Percentiles rank a stretch among this genome's conserved stretches.
These are phyloP conservation scores for Channa argus DNA, from an alignment of 2,113 vertebrate genomes.

Conservation along the genomic window DNA sequence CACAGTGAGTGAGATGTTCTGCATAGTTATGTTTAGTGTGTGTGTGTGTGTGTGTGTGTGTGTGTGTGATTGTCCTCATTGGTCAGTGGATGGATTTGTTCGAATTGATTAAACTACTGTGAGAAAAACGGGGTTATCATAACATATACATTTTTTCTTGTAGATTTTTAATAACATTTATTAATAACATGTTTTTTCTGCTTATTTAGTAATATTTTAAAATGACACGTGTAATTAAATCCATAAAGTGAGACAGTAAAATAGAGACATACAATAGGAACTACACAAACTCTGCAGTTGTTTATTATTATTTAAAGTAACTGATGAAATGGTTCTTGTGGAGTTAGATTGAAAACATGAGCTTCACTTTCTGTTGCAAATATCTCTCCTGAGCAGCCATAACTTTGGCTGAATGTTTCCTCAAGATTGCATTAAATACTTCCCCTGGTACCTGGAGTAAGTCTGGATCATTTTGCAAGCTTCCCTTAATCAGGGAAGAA, in stretches of 20 bases:
- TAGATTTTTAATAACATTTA: too few relatives aligned
- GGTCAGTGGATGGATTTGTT: constrained; percentile 20
- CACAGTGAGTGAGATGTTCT: not conserved
- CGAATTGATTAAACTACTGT: too few relatives aligned
- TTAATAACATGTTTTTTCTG: too few relatives aligned
- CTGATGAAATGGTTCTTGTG: constrained; percentile 19
- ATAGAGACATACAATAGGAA: not conserved
- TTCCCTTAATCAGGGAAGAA: not conserved
- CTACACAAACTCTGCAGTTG: not conserved
- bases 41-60: constrained; percentile 1
- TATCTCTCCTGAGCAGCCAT: too few relatives aligned
- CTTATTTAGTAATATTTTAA: too few relatives aligned
- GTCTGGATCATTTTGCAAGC: constrained; percentile 16
- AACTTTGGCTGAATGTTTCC: constrained; percentile 31
- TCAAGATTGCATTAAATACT: constrained; percentile 18
- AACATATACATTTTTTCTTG: too few relatives aligned
- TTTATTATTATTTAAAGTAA: constrained; percentile 16
- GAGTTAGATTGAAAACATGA: too few relatives aligned
- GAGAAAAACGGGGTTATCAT: too few relatives aligned
- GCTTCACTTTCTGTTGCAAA: too few relatives aligned
- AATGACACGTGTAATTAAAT: not conserved
- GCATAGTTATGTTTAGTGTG: not conserved
- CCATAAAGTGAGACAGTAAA: not conserved
- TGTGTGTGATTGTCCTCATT: constrained; percentile 8
- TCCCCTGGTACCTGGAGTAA: constrained; percentile 23